Conservation (phyloP, 2,888 invertebrate genomes). For the Scaptomyza parva region DNA sequence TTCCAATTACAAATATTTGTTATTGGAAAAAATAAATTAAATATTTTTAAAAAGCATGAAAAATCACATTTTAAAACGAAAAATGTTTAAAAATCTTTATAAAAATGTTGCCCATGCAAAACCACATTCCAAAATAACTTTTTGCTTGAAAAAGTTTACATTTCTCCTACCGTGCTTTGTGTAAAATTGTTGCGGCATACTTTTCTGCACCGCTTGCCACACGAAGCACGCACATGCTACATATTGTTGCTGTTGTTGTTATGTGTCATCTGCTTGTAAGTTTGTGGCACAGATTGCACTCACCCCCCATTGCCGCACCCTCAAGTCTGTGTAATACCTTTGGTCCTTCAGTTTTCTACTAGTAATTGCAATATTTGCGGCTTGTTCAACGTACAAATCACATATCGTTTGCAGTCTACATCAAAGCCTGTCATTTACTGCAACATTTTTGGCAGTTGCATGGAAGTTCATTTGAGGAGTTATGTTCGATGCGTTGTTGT, state of each 20-base stretch:
- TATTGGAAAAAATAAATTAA: too few species aligned
- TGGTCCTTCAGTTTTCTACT: too few species aligned
- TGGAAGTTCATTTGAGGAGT: conserved; percentile 5
- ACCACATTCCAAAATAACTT: not conserved
- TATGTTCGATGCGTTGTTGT: conserved; percentile 1
- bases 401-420: conserved; percentile 34
- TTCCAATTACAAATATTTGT: too few species aligned
- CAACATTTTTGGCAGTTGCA: conserved; percentile 11
- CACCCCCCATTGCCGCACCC: not conserved
- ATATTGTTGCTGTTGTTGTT: conserved; percentile 15
- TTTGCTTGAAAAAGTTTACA: not conserved
- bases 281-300: conserved; percentile 21
- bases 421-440: conserved; percentile 21
- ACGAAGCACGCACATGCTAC: conserved; percentile 24
- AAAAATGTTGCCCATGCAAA: not conserved
- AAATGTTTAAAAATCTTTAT: too few species aligned
- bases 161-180: conserved; percentile 6
- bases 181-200: conserved; percentile 57
- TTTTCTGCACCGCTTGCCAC: conserved; percentile 47
- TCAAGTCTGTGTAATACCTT: not conserved
- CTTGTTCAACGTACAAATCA: conserved; percentile 43
- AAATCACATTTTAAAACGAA: too few species aligned
- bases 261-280: conserved; percentile 10
- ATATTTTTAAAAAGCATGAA: too few species aligned
- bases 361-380: conserved; percentile 51